These are phyloP conservation scores for Zygothrica quintamaculata DNA, from an alignment of 2,888 invertebrate genomes.

Conservation along the genomic window DNA sequence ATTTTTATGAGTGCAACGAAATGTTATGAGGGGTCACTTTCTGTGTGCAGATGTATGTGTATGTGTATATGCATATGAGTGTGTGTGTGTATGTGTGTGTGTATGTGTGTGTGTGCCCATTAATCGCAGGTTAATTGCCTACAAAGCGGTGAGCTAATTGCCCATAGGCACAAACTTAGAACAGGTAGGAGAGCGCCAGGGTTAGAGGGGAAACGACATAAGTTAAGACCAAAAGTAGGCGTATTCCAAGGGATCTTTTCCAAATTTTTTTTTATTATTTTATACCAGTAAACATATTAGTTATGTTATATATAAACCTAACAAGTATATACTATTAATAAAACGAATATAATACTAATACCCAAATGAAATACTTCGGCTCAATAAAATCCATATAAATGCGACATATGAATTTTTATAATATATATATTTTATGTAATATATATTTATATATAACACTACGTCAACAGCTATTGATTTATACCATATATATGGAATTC, in stretches of 20 bases:
- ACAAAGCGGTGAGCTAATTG: constrained; percentile 77
- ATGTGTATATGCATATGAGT: constrained; percentile 6
- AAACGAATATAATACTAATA: too few relatives aligned
- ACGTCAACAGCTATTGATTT: too few relatives aligned
- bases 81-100: constrained; percentile 9
- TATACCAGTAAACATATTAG: not conserved
- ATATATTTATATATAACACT: too few relatives aligned
- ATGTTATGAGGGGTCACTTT: constrained; percentile 46
- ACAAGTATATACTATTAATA: too few relatives aligned
- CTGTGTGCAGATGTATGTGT: constrained; percentile 4
- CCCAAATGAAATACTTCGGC: too few relatives aligned
- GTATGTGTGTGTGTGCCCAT: constrained; percentile 58
- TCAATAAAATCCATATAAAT: too few relatives aligned
- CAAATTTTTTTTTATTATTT: not conserved
- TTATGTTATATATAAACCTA: too few relatives aligned
- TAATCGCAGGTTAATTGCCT: constrained; percentile 78
- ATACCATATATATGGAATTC: too few relatives aligned
- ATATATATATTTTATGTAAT: too few relatives aligned
- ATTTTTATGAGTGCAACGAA: constrained; percentile 65
- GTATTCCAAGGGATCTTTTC: not conserved
- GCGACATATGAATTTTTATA: too few relatives aligned
- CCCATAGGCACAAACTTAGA: constrained; percentile 50
- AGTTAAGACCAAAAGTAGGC: not conserved
- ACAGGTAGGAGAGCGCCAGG: constrained; percentile 29
- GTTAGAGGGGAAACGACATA: not conserved